phyloP scores from a whole-genome alignment of 2,113 vertebrate genomes.

The Corythoichthys intestinalis region DNA sequence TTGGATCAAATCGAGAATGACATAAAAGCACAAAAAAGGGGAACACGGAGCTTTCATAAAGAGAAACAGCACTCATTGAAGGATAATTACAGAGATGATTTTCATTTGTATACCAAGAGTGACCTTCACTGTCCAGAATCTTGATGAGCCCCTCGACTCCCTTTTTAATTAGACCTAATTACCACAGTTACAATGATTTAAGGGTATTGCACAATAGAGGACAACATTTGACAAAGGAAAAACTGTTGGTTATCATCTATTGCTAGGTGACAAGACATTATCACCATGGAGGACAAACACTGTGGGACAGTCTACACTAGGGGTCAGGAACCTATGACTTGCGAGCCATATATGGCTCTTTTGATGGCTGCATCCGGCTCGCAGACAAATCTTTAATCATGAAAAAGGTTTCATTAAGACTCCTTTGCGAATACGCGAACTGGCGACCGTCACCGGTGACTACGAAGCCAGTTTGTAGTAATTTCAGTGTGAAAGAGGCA shows the following conservation, averaged over 20 bases:
- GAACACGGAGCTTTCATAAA: not conserved
- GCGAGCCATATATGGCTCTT: too few species aligned
- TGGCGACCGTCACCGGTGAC: too few species aligned
- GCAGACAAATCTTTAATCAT: too few species aligned
- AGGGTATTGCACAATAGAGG: slow-evolving; percentile 44
- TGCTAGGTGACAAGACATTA: slow-evolving; percentile 11
- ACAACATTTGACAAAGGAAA: slow-evolving; percentile 15
- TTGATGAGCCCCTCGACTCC: slow-evolving; percentile 1
- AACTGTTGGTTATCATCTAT: not conserved
- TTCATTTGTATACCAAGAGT: slow-evolving; percentile 23
- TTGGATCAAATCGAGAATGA: slow-evolving; percentile 25
- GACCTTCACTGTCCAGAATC: slow-evolving; percentile 55
- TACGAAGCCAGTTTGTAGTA: too few species aligned
- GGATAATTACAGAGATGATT: slow-evolving; percentile 8
- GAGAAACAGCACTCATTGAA: slow-evolving; percentile 8
- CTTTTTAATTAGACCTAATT: slow-evolving; percentile 64
- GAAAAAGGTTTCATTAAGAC: too few species aligned
- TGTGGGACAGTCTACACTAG: too few species aligned
- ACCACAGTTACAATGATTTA: slow-evolving; percentile 64
- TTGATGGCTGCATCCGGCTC: too few species aligned
- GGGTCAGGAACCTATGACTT: too few species aligned
- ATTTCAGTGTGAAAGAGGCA: too few species aligned
- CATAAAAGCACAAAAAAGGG: slow-evolving; percentile 15
- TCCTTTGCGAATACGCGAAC: too few species aligned
- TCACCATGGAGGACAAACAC: too few species aligned